These are phyloP conservation scores for Corythornis vintsioides DNA, from an alignment of 2,113 vertebrate genomes.

Conservation along the genomic window DNA sequence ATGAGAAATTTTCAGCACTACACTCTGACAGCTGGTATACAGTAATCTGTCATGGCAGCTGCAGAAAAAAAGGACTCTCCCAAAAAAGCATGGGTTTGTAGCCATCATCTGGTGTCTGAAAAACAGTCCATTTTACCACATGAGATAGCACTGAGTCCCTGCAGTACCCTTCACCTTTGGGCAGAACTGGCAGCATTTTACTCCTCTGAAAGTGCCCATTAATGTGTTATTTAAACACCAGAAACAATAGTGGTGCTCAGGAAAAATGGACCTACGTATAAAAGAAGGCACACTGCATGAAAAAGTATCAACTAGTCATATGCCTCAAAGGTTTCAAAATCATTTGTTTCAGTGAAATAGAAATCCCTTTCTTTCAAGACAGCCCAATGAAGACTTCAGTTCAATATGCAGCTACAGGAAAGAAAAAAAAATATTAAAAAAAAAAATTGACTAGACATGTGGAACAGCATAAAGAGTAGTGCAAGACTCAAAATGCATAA, in stretches of 20 bases:
- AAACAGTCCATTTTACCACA: background rate
- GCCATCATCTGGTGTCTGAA: background rate
- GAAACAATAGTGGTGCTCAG: background rate
- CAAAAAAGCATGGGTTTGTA: background rate
- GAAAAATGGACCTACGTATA: background rate
- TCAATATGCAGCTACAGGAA: background rate
- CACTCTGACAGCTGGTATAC: background rate
- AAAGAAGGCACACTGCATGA: background rate
- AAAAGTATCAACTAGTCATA: background rate
- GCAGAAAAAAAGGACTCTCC: background rate
- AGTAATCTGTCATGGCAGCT: background rate
- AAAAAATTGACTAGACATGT: background rate
- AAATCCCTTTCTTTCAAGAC: background rate
- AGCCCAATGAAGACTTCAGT: background rate
- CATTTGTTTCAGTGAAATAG: background rate
- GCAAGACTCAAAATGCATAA: background rate
- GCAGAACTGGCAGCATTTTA: background rate
- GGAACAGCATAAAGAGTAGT: slow-evolving; percentile 1
- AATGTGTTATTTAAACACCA: background rate
- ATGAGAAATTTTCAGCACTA: background rate
- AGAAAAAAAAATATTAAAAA: background rate
- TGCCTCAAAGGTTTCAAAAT: background rate
- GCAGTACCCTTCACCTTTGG: background rate
- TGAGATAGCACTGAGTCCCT: background rate
- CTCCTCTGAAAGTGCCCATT: background rate